phyloP scores from a whole-genome alignment of 2,113 vertebrate genomes.

The Sardina pilchardus region DNA sequence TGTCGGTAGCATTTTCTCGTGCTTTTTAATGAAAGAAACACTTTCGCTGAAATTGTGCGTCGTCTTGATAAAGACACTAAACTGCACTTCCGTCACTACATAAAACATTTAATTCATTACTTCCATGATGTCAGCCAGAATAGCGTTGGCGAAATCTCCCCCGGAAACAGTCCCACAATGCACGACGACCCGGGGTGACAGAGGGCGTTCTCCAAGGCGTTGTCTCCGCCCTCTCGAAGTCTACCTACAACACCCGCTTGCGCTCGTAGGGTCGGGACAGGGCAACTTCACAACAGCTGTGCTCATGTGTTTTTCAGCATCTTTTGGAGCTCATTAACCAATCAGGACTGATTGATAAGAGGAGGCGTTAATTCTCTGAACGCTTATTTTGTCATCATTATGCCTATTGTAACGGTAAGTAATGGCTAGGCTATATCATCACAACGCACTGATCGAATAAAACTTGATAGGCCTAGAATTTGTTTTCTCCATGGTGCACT shows the following conservation, averaged over 20 bases:
- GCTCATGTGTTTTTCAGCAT: neutral
- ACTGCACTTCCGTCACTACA: neutral
- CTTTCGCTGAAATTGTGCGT: neutral
- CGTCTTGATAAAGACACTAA: neutral
- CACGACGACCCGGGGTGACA: conserved; percentile 25
- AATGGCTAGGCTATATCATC: neutral
- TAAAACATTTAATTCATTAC: conserved; percentile 40
- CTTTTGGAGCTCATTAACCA: neutral
- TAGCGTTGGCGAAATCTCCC: conserved; percentile 44
- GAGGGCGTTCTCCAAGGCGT: conserved; percentile 11
- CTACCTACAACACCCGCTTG: neutral
- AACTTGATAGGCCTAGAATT: too few species aligned
- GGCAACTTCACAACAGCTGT: neutral
- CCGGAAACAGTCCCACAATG: conserved; percentile 60
- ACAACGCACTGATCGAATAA: too few species aligned
- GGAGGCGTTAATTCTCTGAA: neutral
- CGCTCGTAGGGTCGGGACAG: neutral
- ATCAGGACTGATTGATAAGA: neutral
- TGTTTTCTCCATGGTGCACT: too few species aligned
- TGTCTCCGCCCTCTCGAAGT: neutral
- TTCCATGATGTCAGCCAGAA: conserved; percentile 24
- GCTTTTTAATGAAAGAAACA: neutral
- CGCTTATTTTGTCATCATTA: neutral
- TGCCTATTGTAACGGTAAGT: neutral
- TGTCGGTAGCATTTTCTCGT: conserved; percentile 25